Conservation (phyloP, 2,888 invertebrate genomes). For the Chrysolina oricalcia region DNA sequence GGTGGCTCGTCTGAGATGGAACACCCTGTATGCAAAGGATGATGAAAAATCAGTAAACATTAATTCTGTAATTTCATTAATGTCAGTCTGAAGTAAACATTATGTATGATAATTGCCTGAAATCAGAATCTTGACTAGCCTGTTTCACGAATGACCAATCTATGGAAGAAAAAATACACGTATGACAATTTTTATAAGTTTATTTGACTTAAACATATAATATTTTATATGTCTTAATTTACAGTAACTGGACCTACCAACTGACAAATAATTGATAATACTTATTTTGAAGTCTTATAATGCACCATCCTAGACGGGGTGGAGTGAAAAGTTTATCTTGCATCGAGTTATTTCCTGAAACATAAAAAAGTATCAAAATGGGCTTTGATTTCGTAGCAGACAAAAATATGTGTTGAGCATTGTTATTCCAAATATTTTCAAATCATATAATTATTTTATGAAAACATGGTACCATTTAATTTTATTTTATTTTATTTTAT, state of each 20-base stretch:
- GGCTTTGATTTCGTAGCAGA: not conserved
- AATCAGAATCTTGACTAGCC: too few relatives aligned
- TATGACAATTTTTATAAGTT: not conserved
- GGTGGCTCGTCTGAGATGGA: too few relatives aligned
- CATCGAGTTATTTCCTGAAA: slow-evolving; percentile 35
- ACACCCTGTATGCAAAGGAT: too few relatives aligned
- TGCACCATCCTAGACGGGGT: slow-evolving; percentile 21
- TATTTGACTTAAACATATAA: slow-evolving; percentile 29
- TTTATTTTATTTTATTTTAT: too few relatives aligned
- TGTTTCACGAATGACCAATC: not conserved
- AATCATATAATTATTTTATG: too few relatives aligned
- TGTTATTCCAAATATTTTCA: too few relatives aligned
- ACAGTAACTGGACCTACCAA: slow-evolving; percentile 44
- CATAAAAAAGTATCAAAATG: slow-evolving; percentile 21
- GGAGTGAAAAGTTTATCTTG: slow-evolving; percentile 19
- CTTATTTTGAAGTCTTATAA: slow-evolving; percentile 40
- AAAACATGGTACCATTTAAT: too few relatives aligned
- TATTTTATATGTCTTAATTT: slow-evolving; percentile 38
- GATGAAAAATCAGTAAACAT: too few relatives aligned
- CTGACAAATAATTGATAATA: slow-evolving; percentile 42
- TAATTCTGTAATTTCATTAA: too few relatives aligned
- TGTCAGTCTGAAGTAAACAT: too few relatives aligned
- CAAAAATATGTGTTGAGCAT: too few relatives aligned
- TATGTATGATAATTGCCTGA: too few relatives aligned
- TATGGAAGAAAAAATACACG: not conserved